phyloP scores from a whole-genome alignment of 2,797 vertebrate species.

The Chelidonichthys spinosus region DNA sequence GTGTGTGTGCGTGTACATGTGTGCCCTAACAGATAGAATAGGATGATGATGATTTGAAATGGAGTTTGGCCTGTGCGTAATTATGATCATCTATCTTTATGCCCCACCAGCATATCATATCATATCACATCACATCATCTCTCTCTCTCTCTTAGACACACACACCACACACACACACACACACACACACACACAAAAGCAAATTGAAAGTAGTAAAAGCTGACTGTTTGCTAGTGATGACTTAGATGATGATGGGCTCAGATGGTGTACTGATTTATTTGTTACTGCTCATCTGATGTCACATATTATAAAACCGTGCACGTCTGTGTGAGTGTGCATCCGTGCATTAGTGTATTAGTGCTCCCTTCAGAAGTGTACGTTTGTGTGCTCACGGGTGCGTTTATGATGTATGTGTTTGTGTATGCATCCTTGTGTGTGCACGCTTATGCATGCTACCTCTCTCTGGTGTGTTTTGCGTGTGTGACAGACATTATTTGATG shows the following conservation, averaged over 20 bases:
- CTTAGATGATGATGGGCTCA: conserved; percentile 95
- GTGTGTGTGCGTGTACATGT: conserved; percentile 46
- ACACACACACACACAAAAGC: conserved; percentile 77
- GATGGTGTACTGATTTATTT: conserved; percentile 98
- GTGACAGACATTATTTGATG: conserved; percentile 93
- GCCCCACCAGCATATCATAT: conserved; percentile 96
- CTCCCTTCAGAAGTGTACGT: conserved; percentile 15
- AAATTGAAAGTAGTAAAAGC: conserved; percentile 99
- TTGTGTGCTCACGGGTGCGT: conserved; percentile 21
- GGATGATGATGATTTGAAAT: conserved; percentile 94
- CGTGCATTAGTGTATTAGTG: conserved; percentile 30
- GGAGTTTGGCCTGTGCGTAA: conserved; percentile 99
- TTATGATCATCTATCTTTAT: conserved; percentile 99
- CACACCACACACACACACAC: conserved; percentile 35
- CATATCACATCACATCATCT: conserved; percentile 69
- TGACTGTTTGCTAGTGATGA: conserved; percentile 99
- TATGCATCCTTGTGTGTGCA: not conserved
- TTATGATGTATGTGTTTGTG: conserved; percentile 25
- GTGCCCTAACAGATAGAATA: conserved; percentile 72
- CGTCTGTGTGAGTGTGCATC: conserved; percentile 24
- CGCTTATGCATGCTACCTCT: conserved; percentile 20
- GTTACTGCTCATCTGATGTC: conserved; percentile 95
- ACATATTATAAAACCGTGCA: conserved; percentile 87
- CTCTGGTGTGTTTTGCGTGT: conserved; percentile 38
- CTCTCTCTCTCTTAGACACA: conserved; percentile 49